Conservation (phyloP, 1,140 invertebrate species). For the Leptinotarsa texana region DNA sequence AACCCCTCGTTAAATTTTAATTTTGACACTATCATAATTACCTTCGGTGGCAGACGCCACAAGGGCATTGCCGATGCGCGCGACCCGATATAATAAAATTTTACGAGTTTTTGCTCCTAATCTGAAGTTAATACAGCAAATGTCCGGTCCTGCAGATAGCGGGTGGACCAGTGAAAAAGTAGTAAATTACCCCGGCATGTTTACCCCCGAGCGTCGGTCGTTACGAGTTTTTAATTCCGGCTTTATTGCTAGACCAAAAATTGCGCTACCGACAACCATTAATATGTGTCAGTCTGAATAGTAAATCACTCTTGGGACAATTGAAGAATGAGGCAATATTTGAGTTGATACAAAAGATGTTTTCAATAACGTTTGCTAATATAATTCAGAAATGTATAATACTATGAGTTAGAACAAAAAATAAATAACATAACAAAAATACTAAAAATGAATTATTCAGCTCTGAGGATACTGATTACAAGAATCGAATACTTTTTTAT, state of each 20-base stretch:
- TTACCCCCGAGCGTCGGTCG: slow-evolving; percentile 36
- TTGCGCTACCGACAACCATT: slow-evolving; percentile 36
- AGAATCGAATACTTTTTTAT: too few relatives aligned
- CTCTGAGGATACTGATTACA: too few relatives aligned
- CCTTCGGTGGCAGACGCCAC: slow-evolving; percentile 8
- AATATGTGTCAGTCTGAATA: background rate
- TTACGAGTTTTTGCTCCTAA: slow-evolving; percentile 41
- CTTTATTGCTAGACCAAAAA: slow-evolving; percentile 40
- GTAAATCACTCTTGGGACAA: too few relatives aligned
- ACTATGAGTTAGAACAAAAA: background rate
- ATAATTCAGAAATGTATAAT: background rate
- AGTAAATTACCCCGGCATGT: slow-evolving; percentile 37
- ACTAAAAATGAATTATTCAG: background rate
- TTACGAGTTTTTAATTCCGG: slow-evolving; percentile 45
- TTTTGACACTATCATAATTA: slow-evolving; percentile 34
- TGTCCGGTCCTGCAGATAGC: slow-evolving; percentile 38
- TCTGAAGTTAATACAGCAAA: slow-evolving; percentile 43
- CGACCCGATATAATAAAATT: slow-evolving; percentile 34
- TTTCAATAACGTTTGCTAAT: background rate
- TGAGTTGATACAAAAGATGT: background rate
- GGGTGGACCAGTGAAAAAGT: slow-evolving; percentile 37
- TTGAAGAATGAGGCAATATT: too few relatives aligned
- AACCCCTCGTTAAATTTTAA: slow-evolving; percentile 26
- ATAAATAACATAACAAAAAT: background rate
- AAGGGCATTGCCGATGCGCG: slow-evolving; percentile 9